Conservation (phyloP, 2,797 vertebrate genomes). For the Typhlichthys eigenmanni region DNA sequence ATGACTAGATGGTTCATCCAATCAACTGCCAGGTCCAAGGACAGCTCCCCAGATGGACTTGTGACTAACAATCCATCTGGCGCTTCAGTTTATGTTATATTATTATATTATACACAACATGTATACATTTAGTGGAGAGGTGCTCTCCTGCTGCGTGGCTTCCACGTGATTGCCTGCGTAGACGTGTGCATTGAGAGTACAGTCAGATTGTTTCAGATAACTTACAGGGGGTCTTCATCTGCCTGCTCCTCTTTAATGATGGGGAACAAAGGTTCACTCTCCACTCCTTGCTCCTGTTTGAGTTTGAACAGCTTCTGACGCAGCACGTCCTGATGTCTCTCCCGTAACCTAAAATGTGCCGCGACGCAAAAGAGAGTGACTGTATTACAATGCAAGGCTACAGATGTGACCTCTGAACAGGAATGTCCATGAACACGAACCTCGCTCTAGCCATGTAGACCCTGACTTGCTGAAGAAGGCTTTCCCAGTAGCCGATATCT, state of each 20-base stretch:
- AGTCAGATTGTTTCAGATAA: not conserved
- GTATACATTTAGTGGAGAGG: too few relatives aligned
- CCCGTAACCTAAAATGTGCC: conserved; percentile 81
- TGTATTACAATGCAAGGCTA: too few relatives aligned
- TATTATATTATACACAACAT: too few relatives aligned
- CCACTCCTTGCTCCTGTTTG: conserved; percentile 97
- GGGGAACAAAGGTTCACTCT: conserved; percentile 93
- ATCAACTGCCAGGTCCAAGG: too few relatives aligned
- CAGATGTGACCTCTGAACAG: too few relatives aligned
- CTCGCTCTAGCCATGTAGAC: conserved; percentile 97
- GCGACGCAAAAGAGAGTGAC: not conserved
- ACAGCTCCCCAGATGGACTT: too few relatives aligned
- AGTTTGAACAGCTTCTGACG: conserved; percentile 96
- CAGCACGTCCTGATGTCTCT: conserved; percentile 95
- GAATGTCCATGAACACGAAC: conserved; percentile 58
- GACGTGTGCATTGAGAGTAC: too few relatives aligned
- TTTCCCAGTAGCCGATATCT: conserved; percentile 98
- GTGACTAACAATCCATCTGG: too few relatives aligned
- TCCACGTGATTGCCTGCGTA: too few relatives aligned
- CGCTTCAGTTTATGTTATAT: too few relatives aligned
- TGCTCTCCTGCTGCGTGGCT: too few relatives aligned
- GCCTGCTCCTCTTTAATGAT: conserved; percentile 87
- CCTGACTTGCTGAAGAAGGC: conserved; percentile 91
- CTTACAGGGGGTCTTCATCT: conserved; percentile 75
- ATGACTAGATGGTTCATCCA: too few relatives aligned